These are phyloP conservation scores for Saccostrea glomerata DNA, from an alignment of 1,140 invertebrate genomes.

Conservation along the genomic window DNA sequence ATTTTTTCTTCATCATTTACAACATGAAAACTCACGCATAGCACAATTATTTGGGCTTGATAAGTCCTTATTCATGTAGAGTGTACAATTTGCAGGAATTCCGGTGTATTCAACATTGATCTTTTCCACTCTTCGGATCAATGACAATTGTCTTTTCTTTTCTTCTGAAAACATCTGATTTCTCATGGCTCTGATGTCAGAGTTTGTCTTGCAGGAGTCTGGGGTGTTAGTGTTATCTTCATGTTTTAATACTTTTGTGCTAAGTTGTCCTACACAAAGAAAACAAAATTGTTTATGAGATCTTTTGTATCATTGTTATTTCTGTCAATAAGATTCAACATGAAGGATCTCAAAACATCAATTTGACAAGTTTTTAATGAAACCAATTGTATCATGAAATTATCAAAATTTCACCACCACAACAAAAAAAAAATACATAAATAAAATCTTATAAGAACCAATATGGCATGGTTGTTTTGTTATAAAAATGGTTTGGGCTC, in stretches of 20 bases:
- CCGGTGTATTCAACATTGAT: constrained; percentile 91
- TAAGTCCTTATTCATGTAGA: constrained; percentile 94
- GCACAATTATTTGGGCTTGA: constrained; percentile 96
- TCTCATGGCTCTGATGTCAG: constrained; percentile 73
- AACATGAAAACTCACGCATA: constrained; percentile 84
- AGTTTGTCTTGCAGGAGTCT: constrained; percentile 64
- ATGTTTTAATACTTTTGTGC: background rate
- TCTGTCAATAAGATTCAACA: too few species aligned
- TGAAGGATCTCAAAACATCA: too few species aligned
- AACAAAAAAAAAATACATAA: too few species aligned
- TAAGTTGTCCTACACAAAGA: background rate
- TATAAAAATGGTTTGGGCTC: too few species aligned
- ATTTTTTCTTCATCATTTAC: background rate
- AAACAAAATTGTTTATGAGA: background rate
- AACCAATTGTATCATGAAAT: too few species aligned
- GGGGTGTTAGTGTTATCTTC: background rate
- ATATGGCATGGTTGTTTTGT: too few species aligned
- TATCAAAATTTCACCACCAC: too few species aligned
- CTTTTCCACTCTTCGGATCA: constrained; percentile 92
- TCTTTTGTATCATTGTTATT: too few species aligned
- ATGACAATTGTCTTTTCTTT: constrained; percentile 84
- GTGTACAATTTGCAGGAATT: constrained; percentile 85
- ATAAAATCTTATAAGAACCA: too few species aligned
- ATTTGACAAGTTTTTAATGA: too few species aligned
- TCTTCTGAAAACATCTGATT: constrained; percentile 89